A percentile compares a stretch with the other conserved stretches of the same genome.
Conservation (phyloP, 2,888 invertebrate genomes). For the Clivina fossor region DNA sequence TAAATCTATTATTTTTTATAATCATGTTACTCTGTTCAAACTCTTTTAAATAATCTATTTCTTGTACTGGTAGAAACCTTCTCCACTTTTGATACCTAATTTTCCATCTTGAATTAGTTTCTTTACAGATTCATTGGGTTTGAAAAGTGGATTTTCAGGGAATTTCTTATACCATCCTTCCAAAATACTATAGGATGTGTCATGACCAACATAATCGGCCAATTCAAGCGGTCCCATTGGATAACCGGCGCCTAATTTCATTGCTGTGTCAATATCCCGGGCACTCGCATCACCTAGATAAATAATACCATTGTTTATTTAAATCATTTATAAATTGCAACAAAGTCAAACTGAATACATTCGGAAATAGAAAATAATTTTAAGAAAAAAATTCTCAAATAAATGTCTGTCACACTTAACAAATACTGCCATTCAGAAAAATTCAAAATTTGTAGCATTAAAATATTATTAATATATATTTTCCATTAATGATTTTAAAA, state of each 20-base stretch:
- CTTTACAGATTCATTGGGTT: slow-evolving; percentile 62
- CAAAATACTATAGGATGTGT: slow-evolving; percentile 75
- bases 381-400: no score
- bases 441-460: no score
- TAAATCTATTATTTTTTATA: no score
- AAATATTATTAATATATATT: no score
- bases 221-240: slow-evolving; percentile 91
- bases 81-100: slow-evolving; percentile 75
- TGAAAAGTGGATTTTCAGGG: slow-evolving; percentile 69
- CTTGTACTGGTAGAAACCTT: slow-evolving; percentile 81
- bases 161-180: slow-evolving; percentile 76
- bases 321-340: background rate
- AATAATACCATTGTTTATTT: background rate
- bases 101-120: slow-evolving; percentile 78
- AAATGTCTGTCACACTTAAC: no score
- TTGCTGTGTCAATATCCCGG: slow-evolving; percentile 81
- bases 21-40: no score
- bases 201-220: slow-evolving; percentile 80
- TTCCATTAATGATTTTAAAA: no score
- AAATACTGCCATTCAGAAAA: no score
- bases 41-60: slow-evolving; percentile 48
- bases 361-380: no score
- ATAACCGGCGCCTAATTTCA: slow-evolving; percentile 87
- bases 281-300: slow-evolving; percentile 67
- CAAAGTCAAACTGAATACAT: no score